Evolutionary conservation across 1,140 invertebrate species (phyloP).

Genomic region (Caenorhabditis brenneri): DNA sequence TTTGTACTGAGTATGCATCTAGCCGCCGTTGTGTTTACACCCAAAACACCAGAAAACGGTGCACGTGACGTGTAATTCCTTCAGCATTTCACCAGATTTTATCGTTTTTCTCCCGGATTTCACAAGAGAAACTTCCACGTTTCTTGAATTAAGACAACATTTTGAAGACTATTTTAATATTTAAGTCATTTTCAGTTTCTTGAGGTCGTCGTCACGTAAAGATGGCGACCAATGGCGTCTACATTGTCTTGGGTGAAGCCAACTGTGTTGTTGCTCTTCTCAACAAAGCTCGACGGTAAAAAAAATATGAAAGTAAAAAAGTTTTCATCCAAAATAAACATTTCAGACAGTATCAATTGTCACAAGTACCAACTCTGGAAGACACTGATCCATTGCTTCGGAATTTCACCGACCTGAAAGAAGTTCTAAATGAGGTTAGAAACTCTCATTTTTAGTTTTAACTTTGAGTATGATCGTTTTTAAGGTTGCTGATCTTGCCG

Average conservation of each 20-base stretch:
- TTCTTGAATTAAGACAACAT: neutral
- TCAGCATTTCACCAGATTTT: neutral
- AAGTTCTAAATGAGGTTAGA: constrained; percentile 56
- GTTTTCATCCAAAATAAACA: neutral
- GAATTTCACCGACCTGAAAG: constrained; percentile 57
- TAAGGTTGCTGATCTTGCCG: constrained; percentile 54
- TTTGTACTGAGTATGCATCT: neutral
- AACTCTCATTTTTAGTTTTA: neutral
- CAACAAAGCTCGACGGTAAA: constrained; percentile 53
- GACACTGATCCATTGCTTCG: constrained; percentile 57
- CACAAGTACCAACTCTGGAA: constrained; percentile 45
- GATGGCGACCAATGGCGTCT: constrained; percentile 60
- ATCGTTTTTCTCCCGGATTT: neutral
- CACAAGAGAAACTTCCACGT: neutral
- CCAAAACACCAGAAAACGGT: constrained; percentile 23
- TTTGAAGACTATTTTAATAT: neutral
- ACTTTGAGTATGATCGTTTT: neutral
- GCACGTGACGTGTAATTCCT: constrained; percentile 14
- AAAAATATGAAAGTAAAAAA: neutral
- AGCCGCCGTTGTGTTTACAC: neutral
- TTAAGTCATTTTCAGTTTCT: neutral
- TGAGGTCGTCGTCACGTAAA: neutral
- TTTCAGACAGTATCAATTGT: constrained; percentile 46
- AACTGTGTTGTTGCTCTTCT: constrained; percentile 57
- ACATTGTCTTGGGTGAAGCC: constrained; percentile 58